Evolutionary conservation across 2,888 invertebrate species (phyloP).

Genomic region (Eupithecia subfuscata): DNA sequence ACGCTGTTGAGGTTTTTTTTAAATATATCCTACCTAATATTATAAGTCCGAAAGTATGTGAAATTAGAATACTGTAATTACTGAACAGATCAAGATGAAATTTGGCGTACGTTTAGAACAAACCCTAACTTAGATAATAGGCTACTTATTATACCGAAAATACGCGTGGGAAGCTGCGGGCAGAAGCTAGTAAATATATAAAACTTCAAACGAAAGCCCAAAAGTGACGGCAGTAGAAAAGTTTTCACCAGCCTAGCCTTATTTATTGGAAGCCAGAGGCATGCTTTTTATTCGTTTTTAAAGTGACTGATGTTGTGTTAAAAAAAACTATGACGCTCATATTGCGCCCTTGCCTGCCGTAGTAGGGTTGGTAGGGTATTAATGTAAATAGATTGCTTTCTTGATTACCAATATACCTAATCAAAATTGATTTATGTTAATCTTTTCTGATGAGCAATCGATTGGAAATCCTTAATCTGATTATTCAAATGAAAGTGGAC

Average conservation of each 20-base stretch:
- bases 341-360: background rate
- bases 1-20: no score
- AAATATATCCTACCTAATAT: no score
- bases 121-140: no score
- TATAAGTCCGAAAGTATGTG: no score
- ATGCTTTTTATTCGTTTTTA: background rate
- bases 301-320: background rate
- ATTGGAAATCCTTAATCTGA: slow-evolving; percentile 15
- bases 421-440: background rate
- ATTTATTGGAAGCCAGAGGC: background rate
- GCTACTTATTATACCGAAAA: no score
- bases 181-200: no score
- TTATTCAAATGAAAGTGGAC: slow-evolving; percentile 14
- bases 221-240: background rate
- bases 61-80: no score
- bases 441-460: background rate
- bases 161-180: no score
- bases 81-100: no score
- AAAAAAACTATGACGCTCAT: background rate
- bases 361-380: background rate
- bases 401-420: background rate
- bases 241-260: no score
- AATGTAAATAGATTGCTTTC: background rate
- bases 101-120: no score
- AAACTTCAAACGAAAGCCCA: background rate